Conservation (phyloP, 2,113 vertebrate species). For the Mastomys coucha region DNA sequence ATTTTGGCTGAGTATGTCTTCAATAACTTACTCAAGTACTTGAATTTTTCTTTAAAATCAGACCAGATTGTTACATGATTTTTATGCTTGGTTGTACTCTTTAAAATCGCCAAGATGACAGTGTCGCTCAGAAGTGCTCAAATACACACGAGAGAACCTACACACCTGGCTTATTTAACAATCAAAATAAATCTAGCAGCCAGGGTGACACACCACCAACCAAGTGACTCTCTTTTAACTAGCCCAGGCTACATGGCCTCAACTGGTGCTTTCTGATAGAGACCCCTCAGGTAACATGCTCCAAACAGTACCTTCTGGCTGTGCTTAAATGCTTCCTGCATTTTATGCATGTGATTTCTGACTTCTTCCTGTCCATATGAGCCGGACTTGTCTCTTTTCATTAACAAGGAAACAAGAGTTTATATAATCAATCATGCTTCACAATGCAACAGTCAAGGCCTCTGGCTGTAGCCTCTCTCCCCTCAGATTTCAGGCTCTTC, state of each 20-base stretch:
- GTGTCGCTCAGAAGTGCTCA: background rate
- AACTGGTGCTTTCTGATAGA: background rate
- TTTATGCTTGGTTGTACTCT: background rate
- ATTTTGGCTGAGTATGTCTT: background rate
- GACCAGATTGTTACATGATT: background rate
- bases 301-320: background rate
- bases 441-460: background rate
- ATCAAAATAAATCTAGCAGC: background rate
- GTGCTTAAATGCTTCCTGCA: background rate
- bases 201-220: background rate
- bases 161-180: background rate
- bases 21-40: background rate
- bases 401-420: background rate
- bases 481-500: constrained; percentile 5
- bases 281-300: background rate
- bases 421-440: background rate
- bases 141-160: background rate
- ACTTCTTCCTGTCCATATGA: background rate
- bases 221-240: background rate
- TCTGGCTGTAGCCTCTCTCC: background rate
- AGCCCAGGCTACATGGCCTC: background rate
- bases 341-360: background rate
- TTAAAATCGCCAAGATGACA: background rate
- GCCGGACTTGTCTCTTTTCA: background rate
- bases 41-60: background rate